Base-by-base conservation (phyloP, 2,113 vertebrate species). In the Monopterus albus region DNA sequence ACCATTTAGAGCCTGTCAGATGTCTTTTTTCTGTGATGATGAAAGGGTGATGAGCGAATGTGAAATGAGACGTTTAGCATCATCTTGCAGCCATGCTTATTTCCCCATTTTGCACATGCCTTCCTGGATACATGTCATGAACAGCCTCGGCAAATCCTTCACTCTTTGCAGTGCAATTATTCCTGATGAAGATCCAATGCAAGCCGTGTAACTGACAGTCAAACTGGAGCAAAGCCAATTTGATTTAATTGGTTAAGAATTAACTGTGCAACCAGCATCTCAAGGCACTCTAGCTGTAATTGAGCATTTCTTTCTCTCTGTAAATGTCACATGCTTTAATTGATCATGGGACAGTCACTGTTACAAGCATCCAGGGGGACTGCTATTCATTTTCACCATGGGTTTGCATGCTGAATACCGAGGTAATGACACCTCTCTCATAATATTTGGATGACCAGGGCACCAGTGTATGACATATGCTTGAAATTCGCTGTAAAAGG, bases 101-200 rank as follows among this genome's bases (percentile, higher is more conserved):
- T 6, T 56, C 66, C 52, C 71, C n/a, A n/a, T n/a, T n/a, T n/a
- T n/a, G n/a, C n/a, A n/a, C n/a, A n/a, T n/a, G n/a, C n/a, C n/a
- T n/a, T n/a, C n/a, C n/a, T n/a, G n/a, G n/a, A n/a, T n/a, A n/a
- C n/a, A n/a, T 68, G 83, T 83, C 74, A 58, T 64, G 38, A 79
- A 70, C 76, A 52, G 69, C 79, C 81, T 74, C 14, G n/a, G 45
- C 10, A 6, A 46, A 75, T 87, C 81, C 39, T 36, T 79, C 68
- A 59, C 78, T 80, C 64, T 21, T 71, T 62, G n/a, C 35, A 26
- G 87, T 53, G 62, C 80, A 78, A 86, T 86, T 83, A 61, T 42
- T 28, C 7, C 7, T 23, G 69, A 88, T 77, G 85, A 83, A 85
- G 87, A 88, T 83, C 80, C 67, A 72, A 66, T 62, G 83, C 53